These are phyloP conservation scores for Amazonetta brasiliensis DNA, from an alignment of 2,797 vertebrate species.

Conservation along the genomic window DNA sequence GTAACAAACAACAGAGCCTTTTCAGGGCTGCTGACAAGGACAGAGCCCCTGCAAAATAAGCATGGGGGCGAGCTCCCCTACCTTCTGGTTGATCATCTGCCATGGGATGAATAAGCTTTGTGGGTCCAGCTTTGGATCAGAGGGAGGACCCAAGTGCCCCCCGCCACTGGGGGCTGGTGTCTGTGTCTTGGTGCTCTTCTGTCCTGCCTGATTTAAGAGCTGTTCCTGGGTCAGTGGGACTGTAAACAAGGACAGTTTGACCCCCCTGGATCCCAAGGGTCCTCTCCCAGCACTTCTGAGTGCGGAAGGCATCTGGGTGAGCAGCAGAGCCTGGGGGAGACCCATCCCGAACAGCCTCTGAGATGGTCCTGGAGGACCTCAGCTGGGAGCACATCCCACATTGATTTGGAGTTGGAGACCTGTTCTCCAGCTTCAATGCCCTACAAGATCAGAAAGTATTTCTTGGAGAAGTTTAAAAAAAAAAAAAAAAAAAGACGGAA, in stretches of 20 bases:
- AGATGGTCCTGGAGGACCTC: slow-evolving; percentile 7
- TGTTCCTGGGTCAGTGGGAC: background rate
- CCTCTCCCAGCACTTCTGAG: background rate
- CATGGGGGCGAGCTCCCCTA: background rate
- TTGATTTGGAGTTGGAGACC: slow-evolving; percentile 5
- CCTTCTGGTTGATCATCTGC: background rate
- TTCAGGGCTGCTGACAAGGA: slow-evolving; percentile 42
- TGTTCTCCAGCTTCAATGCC: slow-evolving; percentile 18
- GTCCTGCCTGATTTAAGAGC: background rate
- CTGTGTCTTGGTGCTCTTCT: background rate
- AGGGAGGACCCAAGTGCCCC: background rate
- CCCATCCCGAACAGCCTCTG: background rate
- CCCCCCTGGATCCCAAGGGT: background rate
- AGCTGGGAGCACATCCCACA: slow-evolving; percentile 2
- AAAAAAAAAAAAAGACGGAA: background rate
- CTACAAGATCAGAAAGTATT: slow-evolving; percentile 4
- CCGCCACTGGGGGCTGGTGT: background rate
- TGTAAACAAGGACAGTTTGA: background rate
- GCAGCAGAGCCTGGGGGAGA: background rate
- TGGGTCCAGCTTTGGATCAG: background rate
- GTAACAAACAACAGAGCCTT: slow-evolving; percentile 20
- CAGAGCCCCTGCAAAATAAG: slow-evolving; percentile 44
- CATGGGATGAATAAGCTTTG: background rate
- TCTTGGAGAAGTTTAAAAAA: background rate
- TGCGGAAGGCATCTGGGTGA: background rate